These are phyloP conservation scores for Drosophila micromelanica DNA, from an alignment of 1,140 invertebrate species.

Conservation along the genomic window DNA sequence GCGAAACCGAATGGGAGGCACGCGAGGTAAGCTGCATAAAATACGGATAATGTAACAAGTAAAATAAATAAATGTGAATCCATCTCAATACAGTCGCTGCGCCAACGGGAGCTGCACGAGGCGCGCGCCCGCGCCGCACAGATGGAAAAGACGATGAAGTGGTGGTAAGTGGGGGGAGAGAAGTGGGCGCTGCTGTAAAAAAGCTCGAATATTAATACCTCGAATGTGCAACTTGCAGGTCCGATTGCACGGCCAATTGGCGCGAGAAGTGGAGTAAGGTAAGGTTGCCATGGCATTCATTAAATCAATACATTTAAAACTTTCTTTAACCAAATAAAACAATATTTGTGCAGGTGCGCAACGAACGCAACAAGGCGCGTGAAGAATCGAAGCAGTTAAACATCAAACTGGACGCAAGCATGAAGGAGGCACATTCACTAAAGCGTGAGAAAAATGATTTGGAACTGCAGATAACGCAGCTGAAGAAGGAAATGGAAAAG, in stretches of 20 bases:
- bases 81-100: slow-evolving; percentile 85
- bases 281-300: slow-evolving; percentile 61
- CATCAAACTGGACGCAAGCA: slow-evolving; percentile 90
- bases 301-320: slow-evolving; percentile 55
- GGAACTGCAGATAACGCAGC: slow-evolving; percentile 91
- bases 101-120: slow-evolving; percentile 94
- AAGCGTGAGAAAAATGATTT: slow-evolving; percentile 93
- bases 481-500: slow-evolving; percentile 92
- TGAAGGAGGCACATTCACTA: slow-evolving; percentile 90
- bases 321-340: slow-evolving; percentile 32
- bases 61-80: slow-evolving; percentile 8
- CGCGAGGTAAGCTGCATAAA: slow-evolving; percentile 86
- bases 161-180: slow-evolving; percentile 88
- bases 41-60: slow-evolving; percentile 4
- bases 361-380: slow-evolving; percentile 93
- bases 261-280: slow-evolving; percentile 98
- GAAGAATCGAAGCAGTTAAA: slow-evolving; percentile 94
- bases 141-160: slow-evolving; percentile 99
- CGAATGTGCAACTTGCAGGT: slow-evolving; percentile 85
- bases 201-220: not conserved
- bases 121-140: slow-evolving; percentile 95
- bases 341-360: slow-evolving; percentile 86
- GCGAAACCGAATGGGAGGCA: slow-evolving; percentile 89
- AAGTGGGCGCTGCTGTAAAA: too few species aligned
- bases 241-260: slow-evolving; percentile 88